These are phyloP conservation scores for Gisinianus flammeolus DNA, from an alignment of 2,888 invertebrate genomes.

Conservation along the genomic window DNA sequence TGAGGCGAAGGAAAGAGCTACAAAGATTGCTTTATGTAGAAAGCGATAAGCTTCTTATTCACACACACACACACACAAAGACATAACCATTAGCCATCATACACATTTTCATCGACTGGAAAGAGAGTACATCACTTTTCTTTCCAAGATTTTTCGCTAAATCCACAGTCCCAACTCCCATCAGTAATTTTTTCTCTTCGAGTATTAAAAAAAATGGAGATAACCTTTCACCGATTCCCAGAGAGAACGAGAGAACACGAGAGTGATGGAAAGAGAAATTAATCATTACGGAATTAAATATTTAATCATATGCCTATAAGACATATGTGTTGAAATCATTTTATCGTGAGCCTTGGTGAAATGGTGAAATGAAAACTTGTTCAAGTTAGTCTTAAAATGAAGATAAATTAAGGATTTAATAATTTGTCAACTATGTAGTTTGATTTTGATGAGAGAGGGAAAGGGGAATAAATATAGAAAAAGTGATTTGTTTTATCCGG, in stretches of 20 bases:
- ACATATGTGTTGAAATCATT: background rate
- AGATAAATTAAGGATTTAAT: background rate
- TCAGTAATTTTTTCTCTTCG: background rate
- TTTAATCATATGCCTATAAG: background rate
- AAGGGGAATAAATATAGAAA: background rate
- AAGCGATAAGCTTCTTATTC: background rate
- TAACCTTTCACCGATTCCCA: background rate
- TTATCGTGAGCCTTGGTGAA: background rate
- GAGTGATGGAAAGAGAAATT: background rate
- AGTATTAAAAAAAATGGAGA: constrained; percentile 5
- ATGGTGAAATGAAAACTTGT: background rate
- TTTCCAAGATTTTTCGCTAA: background rate
- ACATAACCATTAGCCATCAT: background rate
- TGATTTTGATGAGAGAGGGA: background rate
- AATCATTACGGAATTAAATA: background rate
- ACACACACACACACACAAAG: background rate
- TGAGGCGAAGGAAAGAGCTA: background rate
- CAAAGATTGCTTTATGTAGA: background rate
- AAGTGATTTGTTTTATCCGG: background rate
- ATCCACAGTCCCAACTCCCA: background rate
- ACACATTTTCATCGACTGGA: background rate
- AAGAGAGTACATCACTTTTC: background rate
- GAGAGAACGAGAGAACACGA: background rate
- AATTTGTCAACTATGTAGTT: background rate
- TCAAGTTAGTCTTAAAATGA: background rate